Evolutionary conservation across 2,113 vertebrate genomes (phyloP).

Genomic region (Caretta caretta): DNA sequence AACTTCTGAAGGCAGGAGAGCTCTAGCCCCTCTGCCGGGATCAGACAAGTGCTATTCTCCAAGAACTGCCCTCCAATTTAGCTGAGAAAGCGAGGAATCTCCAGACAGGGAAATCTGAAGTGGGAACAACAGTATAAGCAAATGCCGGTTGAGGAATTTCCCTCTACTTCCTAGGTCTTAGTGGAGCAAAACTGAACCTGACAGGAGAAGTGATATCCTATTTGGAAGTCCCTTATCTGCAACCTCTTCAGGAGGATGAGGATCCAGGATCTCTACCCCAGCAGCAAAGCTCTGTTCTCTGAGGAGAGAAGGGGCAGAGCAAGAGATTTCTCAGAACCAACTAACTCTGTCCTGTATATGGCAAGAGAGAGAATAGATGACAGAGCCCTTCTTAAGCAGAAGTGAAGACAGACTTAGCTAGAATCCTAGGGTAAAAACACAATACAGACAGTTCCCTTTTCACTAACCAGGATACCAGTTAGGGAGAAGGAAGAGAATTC

Average conservation of each 20-base stretch:
- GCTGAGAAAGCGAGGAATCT: not conserved
- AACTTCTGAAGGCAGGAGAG: not conserved
- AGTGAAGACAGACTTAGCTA: not conserved
- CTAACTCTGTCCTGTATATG: not conserved
- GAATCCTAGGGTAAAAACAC: not conserved
- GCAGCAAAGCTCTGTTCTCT: not conserved
- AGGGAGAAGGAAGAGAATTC: not conserved
- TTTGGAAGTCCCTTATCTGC: not conserved
- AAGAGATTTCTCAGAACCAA: not conserved
- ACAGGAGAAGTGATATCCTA: not conserved
- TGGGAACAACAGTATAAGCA: not conserved
- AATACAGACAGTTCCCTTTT: not conserved
- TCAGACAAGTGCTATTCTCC: not conserved
- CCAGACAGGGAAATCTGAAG: not conserved
- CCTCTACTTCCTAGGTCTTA: not conserved
- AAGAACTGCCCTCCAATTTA: fast-evolving
- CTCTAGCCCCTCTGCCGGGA: not conserved
- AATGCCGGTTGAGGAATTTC: not conserved
- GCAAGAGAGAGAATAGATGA: not conserved
- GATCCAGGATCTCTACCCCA: not conserved
- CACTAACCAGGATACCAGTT: not conserved
- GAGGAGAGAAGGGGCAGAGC: not conserved
- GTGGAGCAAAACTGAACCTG: not conserved
- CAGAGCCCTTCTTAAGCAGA: not conserved
- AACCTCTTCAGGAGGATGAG: not conserved